Base-by-base conservation (phyloP, 2,797 vertebrate genomes). In the Morus bassanus region DNA sequence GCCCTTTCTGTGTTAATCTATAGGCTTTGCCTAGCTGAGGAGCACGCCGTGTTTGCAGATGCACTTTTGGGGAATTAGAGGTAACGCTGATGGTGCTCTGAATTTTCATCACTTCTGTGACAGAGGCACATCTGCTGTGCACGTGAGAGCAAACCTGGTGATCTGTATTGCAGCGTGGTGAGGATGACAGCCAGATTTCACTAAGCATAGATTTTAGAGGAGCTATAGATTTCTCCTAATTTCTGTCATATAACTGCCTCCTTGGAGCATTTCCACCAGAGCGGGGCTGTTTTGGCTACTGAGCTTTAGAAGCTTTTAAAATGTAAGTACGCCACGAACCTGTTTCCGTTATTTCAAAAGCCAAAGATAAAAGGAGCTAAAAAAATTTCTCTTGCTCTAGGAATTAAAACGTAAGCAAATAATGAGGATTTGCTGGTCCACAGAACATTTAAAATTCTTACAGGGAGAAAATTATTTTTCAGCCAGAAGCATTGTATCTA, bases 1-100 rank as follows among this genome's bases (percentile, higher is more conserved):
- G 94, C 94, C 53, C 54, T 88, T 78, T 86, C 82, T 82, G 21
- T 95, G 88, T 96, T 53, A 73, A 39, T 59, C 87, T 64, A 1
- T 11, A 48, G 81, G 77, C 86, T 92, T 51, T 12, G 65, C 75
- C 91, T 93, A 68, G 89, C 73, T 83, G 72, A 81, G 65, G 41
- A 39, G 60, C 86, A 7, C 48, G 0, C 14, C 13, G 19, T 56
- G 85, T 96, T 86, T 72, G 67, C 93, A 61, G 88, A 69, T 75
- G 64, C 64, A 1, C 65, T 82, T 81, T 10, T 4, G 72, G 85
- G 88, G 61, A 85, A 53, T 72, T 86, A 89, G 93, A 95, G 94
- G 92, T 33, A 67, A 37, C 1, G 7, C 43, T 35, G 75, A 25
- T 21, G 69, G 37, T 63, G 59, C 73, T 86, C 24, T 24, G 60